Conservation (phyloP, 2,113 vertebrate genomes). For the Hemicordylus capensis region DNA sequence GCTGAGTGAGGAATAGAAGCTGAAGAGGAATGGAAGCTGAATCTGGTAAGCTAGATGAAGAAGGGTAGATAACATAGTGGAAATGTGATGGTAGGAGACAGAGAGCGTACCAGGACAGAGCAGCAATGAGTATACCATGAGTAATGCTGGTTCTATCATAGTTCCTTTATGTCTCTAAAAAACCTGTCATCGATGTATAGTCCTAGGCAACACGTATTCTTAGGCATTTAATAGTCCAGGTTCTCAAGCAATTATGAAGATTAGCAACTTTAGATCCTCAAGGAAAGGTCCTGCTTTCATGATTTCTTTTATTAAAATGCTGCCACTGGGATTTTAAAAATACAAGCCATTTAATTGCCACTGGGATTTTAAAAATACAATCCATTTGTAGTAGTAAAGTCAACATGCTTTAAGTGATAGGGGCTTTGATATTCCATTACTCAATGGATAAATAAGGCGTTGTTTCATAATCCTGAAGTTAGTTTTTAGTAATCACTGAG, state of each 20-base stretch:
- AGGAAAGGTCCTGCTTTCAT: background rate
- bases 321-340: background rate
- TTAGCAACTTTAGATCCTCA: background rate
- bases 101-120: background rate
- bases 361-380: too few relatives aligned
- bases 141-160: background rate
- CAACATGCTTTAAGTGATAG: background rate
- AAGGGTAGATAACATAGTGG: too few relatives aligned
- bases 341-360: background rate
- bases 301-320: slow-evolving; percentile 18
- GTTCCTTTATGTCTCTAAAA: background rate
- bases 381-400: background rate
- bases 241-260: background rate
- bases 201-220: background rate
- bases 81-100: too few relatives aligned
- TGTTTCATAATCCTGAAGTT: background rate
- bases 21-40: too few relatives aligned
- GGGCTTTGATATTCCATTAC: background rate
- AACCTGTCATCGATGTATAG: background rate
- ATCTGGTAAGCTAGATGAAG: too few relatives aligned
- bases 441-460: background rate
- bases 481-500: background rate
- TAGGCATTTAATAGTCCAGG: background rate
- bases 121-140: background rate
- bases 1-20: too few relatives aligned